Percentiles rank a stretch among this genome's conserved stretches.
phyloP scores from a whole-genome alignment of 1,140 invertebrate genomes.

The Pogonomyrmex barbatus region DNA sequence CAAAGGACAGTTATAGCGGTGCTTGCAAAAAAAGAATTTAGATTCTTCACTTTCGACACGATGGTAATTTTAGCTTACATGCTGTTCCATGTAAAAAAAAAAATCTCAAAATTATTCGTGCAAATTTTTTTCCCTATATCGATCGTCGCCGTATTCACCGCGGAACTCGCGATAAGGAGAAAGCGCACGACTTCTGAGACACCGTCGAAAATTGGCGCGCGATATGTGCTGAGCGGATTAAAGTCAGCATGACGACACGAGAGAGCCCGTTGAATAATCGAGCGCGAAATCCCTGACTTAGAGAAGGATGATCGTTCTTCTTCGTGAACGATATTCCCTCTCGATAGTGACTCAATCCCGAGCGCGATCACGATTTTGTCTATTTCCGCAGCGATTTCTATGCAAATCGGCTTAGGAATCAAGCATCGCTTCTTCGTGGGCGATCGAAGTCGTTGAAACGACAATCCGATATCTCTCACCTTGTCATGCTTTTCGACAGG shows the following conservation, averaged over 20 bases:
- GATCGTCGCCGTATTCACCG: not conserved
- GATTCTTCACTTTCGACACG: not conserved
- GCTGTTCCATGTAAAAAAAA: not conserved
- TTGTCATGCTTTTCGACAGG: conserved; percentile 29
- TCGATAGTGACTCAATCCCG: conserved; percentile 53
- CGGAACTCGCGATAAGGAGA: not conserved
- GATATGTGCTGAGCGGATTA: conserved; percentile 32
- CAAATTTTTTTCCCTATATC: not conserved
- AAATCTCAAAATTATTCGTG: not conserved
- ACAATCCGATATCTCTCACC: conserved; percentile 40
- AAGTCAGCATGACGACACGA: conserved; percentile 19
- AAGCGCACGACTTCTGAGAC: conserved; percentile 8
- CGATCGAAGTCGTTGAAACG: conserved; percentile 25
- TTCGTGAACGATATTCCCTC: conserved; percentile 26
- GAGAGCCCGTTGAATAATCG: conserved; percentile 44
- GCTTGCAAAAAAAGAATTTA: not conserved
- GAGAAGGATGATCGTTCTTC: conserved; percentile 50
- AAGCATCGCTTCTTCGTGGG: conserved; percentile 27
- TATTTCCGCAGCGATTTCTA: conserved; percentile 65
- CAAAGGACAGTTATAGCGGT: not conserved
- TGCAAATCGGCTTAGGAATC: conserved; percentile 70
- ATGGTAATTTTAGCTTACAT: not conserved
- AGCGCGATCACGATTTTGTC: conserved; percentile 62
- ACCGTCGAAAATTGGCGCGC: conserved; percentile 13
- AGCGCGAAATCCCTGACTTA: conserved; percentile 38